Conservation (phyloP, 1,140 invertebrate genomes). For the Stegodyphus mimosarum region DNA sequence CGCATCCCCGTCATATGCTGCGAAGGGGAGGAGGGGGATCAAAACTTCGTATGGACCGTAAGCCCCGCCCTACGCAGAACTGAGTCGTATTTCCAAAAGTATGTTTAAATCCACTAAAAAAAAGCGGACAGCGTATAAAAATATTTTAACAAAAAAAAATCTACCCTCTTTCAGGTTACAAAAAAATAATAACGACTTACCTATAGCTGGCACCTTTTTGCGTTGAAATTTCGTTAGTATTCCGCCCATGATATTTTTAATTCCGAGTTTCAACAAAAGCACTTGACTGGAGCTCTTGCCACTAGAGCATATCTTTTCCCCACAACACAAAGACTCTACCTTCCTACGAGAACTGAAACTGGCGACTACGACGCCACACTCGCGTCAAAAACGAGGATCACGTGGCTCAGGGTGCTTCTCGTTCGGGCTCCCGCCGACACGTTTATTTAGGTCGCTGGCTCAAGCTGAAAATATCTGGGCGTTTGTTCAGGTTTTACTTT, state of each 20-base stretch:
- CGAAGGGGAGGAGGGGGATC: no score
- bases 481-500: constrained; percentile 27
- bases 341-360: neutral
- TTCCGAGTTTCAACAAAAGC: neutral
- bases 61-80: no score
- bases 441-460: constrained; percentile 49
- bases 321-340: no score
- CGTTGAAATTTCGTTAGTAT: constrained; percentile 30
- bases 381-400: neutral
- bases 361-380: constrained; percentile 38
- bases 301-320: no score
- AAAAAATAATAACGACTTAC: constrained; percentile 22
- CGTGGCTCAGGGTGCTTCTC: neutral
- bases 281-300: no score
- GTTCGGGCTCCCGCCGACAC: neutral
- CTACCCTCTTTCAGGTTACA: neutral
- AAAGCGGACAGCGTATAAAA: no score
- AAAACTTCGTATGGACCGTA: no score
- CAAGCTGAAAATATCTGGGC: constrained; percentile 33
- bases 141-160: no score
- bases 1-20: no score
- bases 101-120: no score
- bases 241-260: constrained; percentile 23
- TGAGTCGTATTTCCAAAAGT: no score
- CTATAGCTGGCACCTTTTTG: constrained; percentile 42